Conservation (phyloP, 2,888 invertebrate genomes). For the Polyommatus icarus region DNA sequence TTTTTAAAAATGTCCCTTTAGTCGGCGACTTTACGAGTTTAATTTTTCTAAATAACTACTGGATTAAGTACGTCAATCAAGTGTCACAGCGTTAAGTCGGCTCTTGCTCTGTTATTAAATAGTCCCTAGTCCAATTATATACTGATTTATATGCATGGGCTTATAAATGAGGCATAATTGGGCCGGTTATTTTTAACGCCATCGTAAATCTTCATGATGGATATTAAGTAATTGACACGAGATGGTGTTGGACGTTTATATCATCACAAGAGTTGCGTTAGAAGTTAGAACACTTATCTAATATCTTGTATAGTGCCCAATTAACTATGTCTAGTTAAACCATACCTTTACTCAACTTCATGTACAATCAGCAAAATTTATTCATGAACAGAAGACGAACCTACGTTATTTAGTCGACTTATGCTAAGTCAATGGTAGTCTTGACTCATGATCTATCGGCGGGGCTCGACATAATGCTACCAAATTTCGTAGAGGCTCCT, state of each 20-base stretch:
- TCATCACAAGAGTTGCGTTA: not conserved
- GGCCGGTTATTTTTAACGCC: conserved; percentile 56
- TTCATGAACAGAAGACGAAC: too few species aligned
- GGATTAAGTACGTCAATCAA: conserved; percentile 37
- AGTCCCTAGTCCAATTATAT: conserved; percentile 52
- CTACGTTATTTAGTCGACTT: too few species aligned
- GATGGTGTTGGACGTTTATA: not conserved
- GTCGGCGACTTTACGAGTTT: not conserved
- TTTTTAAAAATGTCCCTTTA: too few species aligned
- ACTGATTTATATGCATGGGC: conserved; percentile 73
- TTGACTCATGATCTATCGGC: too few species aligned
- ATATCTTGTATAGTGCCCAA: too few species aligned
- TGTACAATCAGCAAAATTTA: too few species aligned
- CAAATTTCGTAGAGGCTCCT: too few species aligned
- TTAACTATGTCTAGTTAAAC: too few species aligned
- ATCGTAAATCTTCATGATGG: conserved; percentile 63
- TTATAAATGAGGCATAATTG: conserved; percentile 71
- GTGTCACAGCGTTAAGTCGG: conserved; percentile 47
- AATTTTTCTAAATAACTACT: conserved; percentile 7
- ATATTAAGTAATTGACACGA: conserved; percentile 2
- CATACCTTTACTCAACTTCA: too few species aligned
- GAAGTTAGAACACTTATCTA: too few species aligned
- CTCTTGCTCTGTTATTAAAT: conserved; percentile 59
- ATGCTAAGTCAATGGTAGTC: too few species aligned
- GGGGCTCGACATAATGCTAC: too few species aligned